Evolutionary conservation across 1,140 invertebrate species (phyloP).

Genomic region (Tribolium castaneum): DNA sequence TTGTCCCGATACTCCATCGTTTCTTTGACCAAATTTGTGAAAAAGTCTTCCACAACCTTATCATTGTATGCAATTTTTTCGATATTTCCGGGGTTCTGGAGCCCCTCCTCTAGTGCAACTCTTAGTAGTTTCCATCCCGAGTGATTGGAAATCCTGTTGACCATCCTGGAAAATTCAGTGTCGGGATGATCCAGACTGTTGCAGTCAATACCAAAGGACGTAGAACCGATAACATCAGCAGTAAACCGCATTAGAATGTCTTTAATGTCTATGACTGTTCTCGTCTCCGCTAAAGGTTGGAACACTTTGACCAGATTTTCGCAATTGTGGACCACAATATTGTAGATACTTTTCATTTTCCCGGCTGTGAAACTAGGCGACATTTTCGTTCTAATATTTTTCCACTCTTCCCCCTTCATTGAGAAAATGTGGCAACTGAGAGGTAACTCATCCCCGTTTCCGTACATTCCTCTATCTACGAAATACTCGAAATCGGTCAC

Average conservation of each 20-base stretch:
- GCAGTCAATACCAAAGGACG: conserved; percentile 66
- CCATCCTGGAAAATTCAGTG: conserved; percentile 60
- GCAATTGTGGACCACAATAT: neutral
- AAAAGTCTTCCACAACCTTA: conserved; percentile 62
- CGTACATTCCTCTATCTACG: conserved; percentile 64
- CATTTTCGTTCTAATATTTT: conserved; percentile 63
- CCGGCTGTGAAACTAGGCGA: conserved; percentile 64
- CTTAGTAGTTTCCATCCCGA: conserved; percentile 40
- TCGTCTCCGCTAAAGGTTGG: conserved; percentile 53
- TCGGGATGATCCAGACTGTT: conserved; percentile 62
- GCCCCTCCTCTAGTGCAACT: conserved; percentile 54
- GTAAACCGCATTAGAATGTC: conserved; percentile 22
- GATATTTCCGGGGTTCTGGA: conserved; percentile 22
- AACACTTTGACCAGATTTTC: neutral
- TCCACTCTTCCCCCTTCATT: conserved; percentile 63
- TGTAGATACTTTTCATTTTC: conserved; percentile 65
- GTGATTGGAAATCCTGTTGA: conserved; percentile 15
- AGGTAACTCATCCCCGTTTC: conserved; percentile 64
- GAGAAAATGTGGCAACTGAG: conserved; percentile 53
- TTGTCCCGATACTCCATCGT: conserved; percentile 64
- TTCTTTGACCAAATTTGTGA: conserved; percentile 62
- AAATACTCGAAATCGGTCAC: conserved; percentile 66
- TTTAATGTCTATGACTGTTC: conserved; percentile 47
- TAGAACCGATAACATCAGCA: conserved; percentile 40
- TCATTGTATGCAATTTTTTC: conserved; percentile 15